Evolutionary conservation across 2,797 vertebrate species (phyloP).

Genomic region (Adrianichthys oophorus): DNA sequence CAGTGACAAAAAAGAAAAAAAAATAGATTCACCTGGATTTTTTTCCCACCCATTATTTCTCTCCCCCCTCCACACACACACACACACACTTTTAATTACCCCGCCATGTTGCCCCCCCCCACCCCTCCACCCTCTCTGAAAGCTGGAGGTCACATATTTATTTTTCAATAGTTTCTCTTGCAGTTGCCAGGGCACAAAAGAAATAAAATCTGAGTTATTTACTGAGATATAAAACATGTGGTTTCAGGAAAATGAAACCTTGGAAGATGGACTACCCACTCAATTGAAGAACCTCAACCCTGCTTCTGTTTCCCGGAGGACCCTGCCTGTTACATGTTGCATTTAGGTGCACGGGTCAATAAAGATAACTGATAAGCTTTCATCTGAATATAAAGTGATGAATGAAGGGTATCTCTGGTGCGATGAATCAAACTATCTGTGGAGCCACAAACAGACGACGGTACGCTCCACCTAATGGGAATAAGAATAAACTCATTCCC

Average conservation of each 20-base stretch:
- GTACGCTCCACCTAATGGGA: slow-evolving; percentile 50
- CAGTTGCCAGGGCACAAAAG: slow-evolving; percentile 22
- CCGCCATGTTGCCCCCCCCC: slow-evolving; percentile 15
- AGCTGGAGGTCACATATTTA: slow-evolving; percentile 56
- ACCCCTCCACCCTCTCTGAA: slow-evolving; percentile 30
- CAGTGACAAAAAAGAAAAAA: slow-evolving; percentile 34
- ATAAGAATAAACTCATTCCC: slow-evolving; percentile 61
- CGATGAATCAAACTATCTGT: slow-evolving; percentile 53
- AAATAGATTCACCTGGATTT: slow-evolving; percentile 24
- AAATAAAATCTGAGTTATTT: slow-evolving; percentile 65
- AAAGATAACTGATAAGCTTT: slow-evolving; percentile 73
- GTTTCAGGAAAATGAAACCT: slow-evolving; percentile 63
- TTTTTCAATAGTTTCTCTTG: slow-evolving; percentile 52
- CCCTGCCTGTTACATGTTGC: slow-evolving; percentile 47
- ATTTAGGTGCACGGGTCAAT: slow-evolving; percentile 67
- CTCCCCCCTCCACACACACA: too few species aligned
- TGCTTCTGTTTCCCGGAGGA: slow-evolving; percentile 36
- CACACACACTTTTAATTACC: slow-evolving; percentile 27
- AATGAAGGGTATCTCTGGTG: slow-evolving; percentile 50
- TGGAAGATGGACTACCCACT: slow-evolving; percentile 45
- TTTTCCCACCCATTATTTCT: neutral
- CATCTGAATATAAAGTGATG: slow-evolving; percentile 67
- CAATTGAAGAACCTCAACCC: slow-evolving; percentile 30
- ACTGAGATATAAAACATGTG: slow-evolving; percentile 58
- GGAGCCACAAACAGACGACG: slow-evolving; percentile 38